A percentile compares a stretch with the other conserved stretches of the same genome.
phyloP scores from a whole-genome alignment of 2,888 invertebrate genomes.

The Trichacis sp. region DNA sequence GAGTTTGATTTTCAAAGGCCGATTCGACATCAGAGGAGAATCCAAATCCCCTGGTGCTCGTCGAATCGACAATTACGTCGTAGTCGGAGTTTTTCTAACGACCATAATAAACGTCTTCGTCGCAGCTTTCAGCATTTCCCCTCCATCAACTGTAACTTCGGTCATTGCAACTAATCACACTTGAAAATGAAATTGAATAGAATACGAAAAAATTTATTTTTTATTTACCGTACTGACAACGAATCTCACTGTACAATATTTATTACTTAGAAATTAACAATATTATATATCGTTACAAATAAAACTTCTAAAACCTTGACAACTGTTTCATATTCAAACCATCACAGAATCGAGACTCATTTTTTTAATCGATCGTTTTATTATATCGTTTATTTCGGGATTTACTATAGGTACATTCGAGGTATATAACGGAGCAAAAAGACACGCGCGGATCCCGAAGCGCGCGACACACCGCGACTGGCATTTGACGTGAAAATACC shows the following conservation, averaged over 20 bases:
- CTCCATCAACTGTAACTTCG: conserved; percentile 9
- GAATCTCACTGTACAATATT: background rate
- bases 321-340: too few relatives aligned
- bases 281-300: too few relatives aligned
- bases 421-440: conserved; percentile 6
- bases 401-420: background rate
- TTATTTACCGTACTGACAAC: too few relatives aligned
- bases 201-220: too few relatives aligned
- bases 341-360: too few relatives aligned
- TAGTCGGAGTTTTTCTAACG: conserved; percentile 76
- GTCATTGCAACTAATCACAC: background rate
- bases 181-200: too few relatives aligned
- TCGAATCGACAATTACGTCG: conserved; percentile 74
- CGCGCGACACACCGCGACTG: background rate
- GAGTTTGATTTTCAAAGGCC: conserved; percentile 75
- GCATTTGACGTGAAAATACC: background rate
- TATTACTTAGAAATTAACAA: background rate
- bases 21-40: conserved; percentile 71
- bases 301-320: too few relatives aligned
- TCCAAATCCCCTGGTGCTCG: conserved; percentile 70
- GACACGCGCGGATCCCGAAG: conserved; percentile 19
- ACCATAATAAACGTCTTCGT: conserved; percentile 79
- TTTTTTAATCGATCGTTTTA: too few relatives aligned
- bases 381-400: conserved; percentile 18
- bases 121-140: conserved; percentile 73